Percentiles rank a stretch among this genome's conserved stretches.
Evolutionary conservation across 2,888 invertebrate genomes (phyloP).

Genomic region (Drosophila niveifrons): DNA sequence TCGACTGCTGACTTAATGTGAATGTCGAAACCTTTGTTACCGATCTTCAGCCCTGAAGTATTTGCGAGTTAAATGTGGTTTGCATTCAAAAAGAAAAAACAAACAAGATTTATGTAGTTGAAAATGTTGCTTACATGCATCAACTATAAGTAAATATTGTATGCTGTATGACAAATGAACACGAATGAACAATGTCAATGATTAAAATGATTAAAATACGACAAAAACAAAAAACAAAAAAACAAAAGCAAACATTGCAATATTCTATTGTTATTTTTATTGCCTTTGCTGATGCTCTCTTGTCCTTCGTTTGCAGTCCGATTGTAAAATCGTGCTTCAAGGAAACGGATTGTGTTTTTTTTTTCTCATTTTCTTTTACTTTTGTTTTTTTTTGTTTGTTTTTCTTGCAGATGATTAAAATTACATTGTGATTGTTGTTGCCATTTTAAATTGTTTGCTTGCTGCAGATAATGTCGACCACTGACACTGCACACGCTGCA

Average conservation of each 20-base stretch:
- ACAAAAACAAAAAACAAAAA: not conserved
- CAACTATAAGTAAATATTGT: not conserved
- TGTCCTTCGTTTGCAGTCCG: slow-evolving; percentile 22
- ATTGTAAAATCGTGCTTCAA: slow-evolving; percentile 21
- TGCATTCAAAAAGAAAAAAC: slow-evolving; percentile 1
- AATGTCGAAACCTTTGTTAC: slow-evolving; percentile 4
- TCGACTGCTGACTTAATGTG: not conserved
- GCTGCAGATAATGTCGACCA: slow-evolving; percentile 35
- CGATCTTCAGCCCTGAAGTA: slow-evolving; percentile 9
- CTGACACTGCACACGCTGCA: slow-evolving; percentile 6
- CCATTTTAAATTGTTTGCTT: slow-evolving; percentile 39
- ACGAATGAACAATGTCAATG: slow-evolving; percentile 25
- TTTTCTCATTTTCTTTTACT: not conserved
- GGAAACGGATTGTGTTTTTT: slow-evolving; percentile 12
- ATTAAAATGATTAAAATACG: slow-evolving; percentile 36
- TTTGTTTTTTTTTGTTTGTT: slow-evolving; percentile 12
- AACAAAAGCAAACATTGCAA: slow-evolving; percentile 10
- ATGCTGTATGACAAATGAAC: slow-evolving; percentile 7
- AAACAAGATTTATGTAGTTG: not conserved
- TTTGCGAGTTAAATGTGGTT: slow-evolving; percentile 6
- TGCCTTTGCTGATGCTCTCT: slow-evolving; percentile 6
- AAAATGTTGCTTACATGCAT: not conserved
- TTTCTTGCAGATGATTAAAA: slow-evolving; percentile 47
- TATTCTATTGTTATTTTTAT: slow-evolving; percentile 24
- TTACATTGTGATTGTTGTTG: slow-evolving; percentile 23